These are phyloP conservation scores for Thunnus thynnus DNA, from an alignment of 2,113 vertebrate genomes.

Conservation along the genomic window DNA sequence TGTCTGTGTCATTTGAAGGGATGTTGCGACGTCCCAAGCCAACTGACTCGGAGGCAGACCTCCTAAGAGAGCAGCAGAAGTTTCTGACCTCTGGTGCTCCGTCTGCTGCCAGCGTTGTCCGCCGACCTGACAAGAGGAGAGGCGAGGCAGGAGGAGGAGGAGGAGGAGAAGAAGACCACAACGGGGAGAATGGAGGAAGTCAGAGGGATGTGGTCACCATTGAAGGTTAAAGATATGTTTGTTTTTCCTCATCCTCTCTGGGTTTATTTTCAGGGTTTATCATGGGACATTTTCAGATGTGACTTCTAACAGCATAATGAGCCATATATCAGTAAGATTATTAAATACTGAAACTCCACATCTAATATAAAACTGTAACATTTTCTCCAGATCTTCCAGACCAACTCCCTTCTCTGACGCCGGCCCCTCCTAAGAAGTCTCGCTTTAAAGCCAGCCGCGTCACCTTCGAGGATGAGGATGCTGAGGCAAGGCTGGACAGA, in stretches of 20 bases:
- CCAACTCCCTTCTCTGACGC: constrained; percentile 89
- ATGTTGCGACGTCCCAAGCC: constrained; percentile 95
- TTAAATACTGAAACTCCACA: not conserved
- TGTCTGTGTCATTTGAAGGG: constrained; percentile 42
- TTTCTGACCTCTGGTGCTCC: constrained; percentile 88
- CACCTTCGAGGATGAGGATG: constrained; percentile 88
- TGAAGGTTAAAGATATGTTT: constrained; percentile 80
- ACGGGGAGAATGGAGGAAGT: constrained; percentile 17
- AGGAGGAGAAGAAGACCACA: constrained; percentile 15
- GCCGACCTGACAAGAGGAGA: constrained; percentile 90
- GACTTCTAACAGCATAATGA: not conserved
- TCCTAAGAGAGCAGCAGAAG: constrained; percentile 90
- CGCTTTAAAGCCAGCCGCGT: constrained; percentile 83
- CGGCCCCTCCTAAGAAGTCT: constrained; percentile 92
- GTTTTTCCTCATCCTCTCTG: too few species aligned
- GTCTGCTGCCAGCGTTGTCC: constrained; percentile 88
- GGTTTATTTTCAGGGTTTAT: not conserved
- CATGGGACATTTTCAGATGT: too few species aligned
- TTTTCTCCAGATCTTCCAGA: constrained; percentile 89
- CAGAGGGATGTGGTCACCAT: constrained; percentile 91
- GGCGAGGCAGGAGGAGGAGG: constrained; percentile 70
- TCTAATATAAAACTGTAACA: not conserved
- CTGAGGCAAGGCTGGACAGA: constrained; percentile 86
- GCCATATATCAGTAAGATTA: not conserved
- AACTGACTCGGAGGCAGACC: constrained; percentile 92